Conservation (phyloP, 2,888 invertebrate genomes). For the Serripes groenlandicus region DNA sequence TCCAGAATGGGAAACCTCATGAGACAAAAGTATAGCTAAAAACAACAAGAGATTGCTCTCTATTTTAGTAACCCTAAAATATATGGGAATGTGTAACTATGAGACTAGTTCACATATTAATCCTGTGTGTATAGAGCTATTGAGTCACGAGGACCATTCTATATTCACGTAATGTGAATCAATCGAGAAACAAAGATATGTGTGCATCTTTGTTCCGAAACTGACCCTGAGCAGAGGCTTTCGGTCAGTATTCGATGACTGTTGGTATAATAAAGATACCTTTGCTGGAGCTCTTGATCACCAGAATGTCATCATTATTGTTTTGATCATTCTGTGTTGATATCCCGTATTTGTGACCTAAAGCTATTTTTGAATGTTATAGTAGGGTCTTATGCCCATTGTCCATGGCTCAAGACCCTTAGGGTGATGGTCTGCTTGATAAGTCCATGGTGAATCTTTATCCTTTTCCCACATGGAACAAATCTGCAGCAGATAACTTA, state of each 20-base stretch:
- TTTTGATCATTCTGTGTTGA: no score
- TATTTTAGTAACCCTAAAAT: no score
- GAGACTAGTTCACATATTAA: neutral
- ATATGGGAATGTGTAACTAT: neutral
- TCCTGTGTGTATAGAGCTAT: no score
- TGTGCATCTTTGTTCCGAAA: constrained; percentile 6
- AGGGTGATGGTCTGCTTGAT: no score
- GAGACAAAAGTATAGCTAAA: constrained; percentile 17
- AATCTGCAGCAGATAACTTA: no score
- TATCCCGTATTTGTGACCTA: neutral
- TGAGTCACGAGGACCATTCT: constrained; percentile 26
- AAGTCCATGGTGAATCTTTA: no score
- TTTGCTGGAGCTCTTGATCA: neutral
- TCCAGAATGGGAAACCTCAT: constrained; percentile 25
- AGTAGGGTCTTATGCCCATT: no score
- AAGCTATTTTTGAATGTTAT: neutral
- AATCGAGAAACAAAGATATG: neutral
- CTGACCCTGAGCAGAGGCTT: constrained; percentile 25
- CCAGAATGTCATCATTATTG: no score
- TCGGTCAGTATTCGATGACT: constrained; percentile 3
- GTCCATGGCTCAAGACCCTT: no score
- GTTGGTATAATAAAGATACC: neutral
- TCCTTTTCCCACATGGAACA: no score
- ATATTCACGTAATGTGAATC: neutral
- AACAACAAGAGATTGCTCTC: neutral